These are phyloP conservation scores for Spisula solida DNA, from an alignment of 2,888 invertebrate genomes.

Conservation along the genomic window DNA sequence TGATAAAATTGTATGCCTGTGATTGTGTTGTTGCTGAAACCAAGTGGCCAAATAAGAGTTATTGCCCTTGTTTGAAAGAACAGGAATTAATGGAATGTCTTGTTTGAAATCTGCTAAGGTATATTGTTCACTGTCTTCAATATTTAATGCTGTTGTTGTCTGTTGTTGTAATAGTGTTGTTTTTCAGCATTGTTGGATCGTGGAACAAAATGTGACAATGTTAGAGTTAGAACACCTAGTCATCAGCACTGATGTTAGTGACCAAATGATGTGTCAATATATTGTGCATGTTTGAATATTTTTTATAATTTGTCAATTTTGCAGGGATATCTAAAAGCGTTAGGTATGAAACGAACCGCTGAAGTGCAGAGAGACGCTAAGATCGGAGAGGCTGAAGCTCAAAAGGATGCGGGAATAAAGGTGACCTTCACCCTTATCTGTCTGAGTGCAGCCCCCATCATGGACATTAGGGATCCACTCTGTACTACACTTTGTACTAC, in stretches of 20 bases:
- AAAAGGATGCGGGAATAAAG: conserved; percentile 95
- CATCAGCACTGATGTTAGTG: background rate
- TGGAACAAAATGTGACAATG: background rate
- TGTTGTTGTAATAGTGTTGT: background rate
- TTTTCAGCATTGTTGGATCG: background rate
- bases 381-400: conserved; percentile 98
- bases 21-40: too few relatives aligned
- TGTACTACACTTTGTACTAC: background rate
- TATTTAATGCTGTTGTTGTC: background rate
- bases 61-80: too few relatives aligned
- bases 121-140: background rate
- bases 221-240: background rate
- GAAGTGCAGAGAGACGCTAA: conserved; percentile 93
- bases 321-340: conserved; percentile 96
- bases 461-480: conserved; percentile 23
- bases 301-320: conserved; percentile 56
- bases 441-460: background rate
- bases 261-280: background rate
- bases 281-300: conserved; percentile 11
- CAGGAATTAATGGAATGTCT: too few relatives aligned
- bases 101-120: too few relatives aligned
- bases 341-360: conserved; percentile 89
- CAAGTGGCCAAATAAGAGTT: too few relatives aligned
- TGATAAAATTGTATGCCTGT: too few relatives aligned
- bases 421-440: conserved; percentile 76